Evolutionary conservation across 2,113 vertebrate genomes (phyloP).

Genomic region (Ariopsis seemanni): DNA sequence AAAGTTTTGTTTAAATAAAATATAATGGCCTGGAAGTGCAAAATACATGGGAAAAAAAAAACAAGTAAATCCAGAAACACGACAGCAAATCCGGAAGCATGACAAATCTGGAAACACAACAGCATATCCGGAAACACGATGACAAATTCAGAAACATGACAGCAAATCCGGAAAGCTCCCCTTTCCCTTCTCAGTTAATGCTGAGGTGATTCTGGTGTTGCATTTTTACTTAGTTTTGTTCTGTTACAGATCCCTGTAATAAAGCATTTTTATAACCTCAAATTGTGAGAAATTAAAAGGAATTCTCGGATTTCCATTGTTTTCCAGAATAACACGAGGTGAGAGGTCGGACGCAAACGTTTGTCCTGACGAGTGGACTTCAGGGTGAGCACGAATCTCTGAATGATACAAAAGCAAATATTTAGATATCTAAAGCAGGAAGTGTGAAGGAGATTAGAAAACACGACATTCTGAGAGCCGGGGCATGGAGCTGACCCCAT

Average conservation of each 20-base stretch:
- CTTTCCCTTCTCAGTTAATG: neutral
- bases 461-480: neutral
- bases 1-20: neutral
- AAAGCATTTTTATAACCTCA: neutral
- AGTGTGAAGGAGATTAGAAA: too few species aligned
- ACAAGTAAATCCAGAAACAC: neutral
- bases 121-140: neutral
- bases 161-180: neutral
- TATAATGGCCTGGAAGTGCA: neutral
- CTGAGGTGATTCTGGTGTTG: neutral
- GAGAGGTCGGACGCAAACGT: neutral
- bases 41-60: too few species aligned
- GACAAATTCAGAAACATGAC: neutral
- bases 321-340: neutral
- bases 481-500: neutral
- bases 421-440: neutral
- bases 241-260: too few species aligned
- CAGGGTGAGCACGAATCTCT: neutral
- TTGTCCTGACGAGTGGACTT: neutral
- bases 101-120: neutral
- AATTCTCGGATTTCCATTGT: neutral
- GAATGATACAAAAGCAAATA: neutral
- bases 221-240: neutral
- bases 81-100: neutral
- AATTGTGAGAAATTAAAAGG: neutral